phyloP scores from a whole-genome alignment of 2,113 vertebrate species.

The Parotia lawesii region DNA sequence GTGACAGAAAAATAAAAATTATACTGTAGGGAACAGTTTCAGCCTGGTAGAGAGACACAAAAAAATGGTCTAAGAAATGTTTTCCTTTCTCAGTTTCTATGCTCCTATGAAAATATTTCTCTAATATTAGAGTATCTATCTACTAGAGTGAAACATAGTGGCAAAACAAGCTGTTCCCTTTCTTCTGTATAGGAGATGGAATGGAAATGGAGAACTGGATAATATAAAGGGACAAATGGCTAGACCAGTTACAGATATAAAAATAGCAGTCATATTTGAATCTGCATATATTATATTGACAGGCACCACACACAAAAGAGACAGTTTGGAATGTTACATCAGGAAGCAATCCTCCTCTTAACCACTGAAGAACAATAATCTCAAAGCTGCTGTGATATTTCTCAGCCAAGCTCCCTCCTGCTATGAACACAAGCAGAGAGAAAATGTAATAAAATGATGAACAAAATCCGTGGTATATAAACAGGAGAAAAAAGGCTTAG shows the following conservation, averaged over 20 bases:
- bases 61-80: neutral
- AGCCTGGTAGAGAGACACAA: neutral
- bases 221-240: neutral
- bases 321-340: neutral
- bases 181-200: neutral
- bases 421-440: neutral
- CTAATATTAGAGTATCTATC: neutral
- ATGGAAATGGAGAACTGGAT: neutral
- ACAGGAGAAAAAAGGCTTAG: neutral
- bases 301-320: neutral
- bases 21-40: neutral
- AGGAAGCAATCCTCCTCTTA: neutral
- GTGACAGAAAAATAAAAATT: neutral
- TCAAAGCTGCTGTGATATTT: neutral
- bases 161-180: neutral
- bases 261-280: constrained; percentile 13
- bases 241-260: neutral
- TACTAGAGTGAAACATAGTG: neutral
- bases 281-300: neutral
- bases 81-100: neutral
- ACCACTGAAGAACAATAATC: constrained; percentile 7
- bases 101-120: neutral
- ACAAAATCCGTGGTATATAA: neutral
- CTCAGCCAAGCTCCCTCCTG: neutral
- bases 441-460: constrained; percentile 3